A percentile compares a stretch with the other conserved stretches of the same genome.
These are phyloP conservation scores for Boloria selene DNA, from an alignment of 2,888 invertebrate species.

Conservation along the genomic window DNA sequence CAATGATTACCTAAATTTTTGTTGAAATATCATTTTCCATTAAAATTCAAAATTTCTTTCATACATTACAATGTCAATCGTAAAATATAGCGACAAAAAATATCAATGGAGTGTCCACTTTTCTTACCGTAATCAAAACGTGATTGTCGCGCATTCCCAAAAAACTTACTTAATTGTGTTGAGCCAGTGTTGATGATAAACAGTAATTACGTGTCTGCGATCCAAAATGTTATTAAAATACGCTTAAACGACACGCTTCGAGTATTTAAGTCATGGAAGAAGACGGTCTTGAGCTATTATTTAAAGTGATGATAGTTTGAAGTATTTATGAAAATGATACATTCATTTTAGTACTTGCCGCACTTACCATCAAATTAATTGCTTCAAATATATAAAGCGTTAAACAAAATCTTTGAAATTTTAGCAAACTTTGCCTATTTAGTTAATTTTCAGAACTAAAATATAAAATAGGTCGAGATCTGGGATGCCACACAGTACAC, in stretches of 20 bases:
- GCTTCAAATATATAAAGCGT: background rate
- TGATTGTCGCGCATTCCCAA: constrained; percentile 75
- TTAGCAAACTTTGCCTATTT: too few relatives aligned
- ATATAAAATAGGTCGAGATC: too few relatives aligned
- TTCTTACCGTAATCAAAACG: constrained; percentile 74
- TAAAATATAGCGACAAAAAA: constrained; percentile 12
- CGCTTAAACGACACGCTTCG: constrained; percentile 69
- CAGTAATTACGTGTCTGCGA: constrained; percentile 74
- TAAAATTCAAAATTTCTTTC: constrained; percentile 5
- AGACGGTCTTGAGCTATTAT: constrained; percentile 34
- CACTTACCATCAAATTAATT: background rate
- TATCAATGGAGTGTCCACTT: constrained; percentile 54
- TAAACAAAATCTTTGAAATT: background rate
- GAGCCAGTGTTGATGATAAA: constrained; percentile 76
- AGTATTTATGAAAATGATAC: constrained; percentile 33
- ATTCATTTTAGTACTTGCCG: constrained; percentile 12
- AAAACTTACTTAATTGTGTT: constrained; percentile 77
- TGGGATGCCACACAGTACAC: too few relatives aligned
- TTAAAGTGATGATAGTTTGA: constrained; percentile 39
- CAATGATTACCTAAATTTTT: too few relatives aligned
- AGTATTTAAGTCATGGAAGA: constrained; percentile 38
- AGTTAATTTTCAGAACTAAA: too few relatives aligned
- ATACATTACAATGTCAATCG: constrained; percentile 3
- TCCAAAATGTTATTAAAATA: constrained; percentile 79
- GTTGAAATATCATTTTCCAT: background rate